These are phyloP conservation scores for Macroglossus sobrinus DNA, from an alignment of 2,113 vertebrate species.

Conservation along the genomic window DNA sequence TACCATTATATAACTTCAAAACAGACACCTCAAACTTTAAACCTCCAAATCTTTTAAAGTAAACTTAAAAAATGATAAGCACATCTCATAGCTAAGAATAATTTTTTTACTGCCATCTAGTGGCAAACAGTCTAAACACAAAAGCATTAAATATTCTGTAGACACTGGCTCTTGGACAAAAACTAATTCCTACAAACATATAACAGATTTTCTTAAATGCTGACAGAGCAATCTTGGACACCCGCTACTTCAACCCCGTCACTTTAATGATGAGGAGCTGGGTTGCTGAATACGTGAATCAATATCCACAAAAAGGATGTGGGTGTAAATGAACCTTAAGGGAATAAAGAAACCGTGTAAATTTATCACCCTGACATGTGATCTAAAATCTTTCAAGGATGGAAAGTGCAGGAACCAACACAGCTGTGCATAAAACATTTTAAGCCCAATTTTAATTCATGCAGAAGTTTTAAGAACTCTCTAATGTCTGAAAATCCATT, in stretches of 20 bases:
- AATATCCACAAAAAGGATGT: not conserved
- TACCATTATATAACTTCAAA: not conserved
- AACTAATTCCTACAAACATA: not conserved
- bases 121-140: constrained; percentile 19
- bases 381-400: not conserved
- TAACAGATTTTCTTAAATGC: constrained; percentile 10
- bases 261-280: not conserved
- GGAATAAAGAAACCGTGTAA: not conserved
- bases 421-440: not conserved
- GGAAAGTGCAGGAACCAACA: not conserved
- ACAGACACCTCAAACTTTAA: not conserved
- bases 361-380: not conserved
- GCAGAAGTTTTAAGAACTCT: not conserved
- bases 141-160: not conserved
- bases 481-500: not conserved
- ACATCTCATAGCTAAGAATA: not conserved
- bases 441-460: not conserved
- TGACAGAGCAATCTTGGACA: not conserved
- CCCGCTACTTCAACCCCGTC: not conserved
- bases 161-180: not conserved
- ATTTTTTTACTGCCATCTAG: constrained; percentile 41
- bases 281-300: not conserved
- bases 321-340: not conserved
- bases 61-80: constrained; percentile 13
- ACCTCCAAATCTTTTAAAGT: not conserved